Base-by-base conservation (phyloP, 2,888 invertebrate species). In the Ellobium chinense region DNA sequence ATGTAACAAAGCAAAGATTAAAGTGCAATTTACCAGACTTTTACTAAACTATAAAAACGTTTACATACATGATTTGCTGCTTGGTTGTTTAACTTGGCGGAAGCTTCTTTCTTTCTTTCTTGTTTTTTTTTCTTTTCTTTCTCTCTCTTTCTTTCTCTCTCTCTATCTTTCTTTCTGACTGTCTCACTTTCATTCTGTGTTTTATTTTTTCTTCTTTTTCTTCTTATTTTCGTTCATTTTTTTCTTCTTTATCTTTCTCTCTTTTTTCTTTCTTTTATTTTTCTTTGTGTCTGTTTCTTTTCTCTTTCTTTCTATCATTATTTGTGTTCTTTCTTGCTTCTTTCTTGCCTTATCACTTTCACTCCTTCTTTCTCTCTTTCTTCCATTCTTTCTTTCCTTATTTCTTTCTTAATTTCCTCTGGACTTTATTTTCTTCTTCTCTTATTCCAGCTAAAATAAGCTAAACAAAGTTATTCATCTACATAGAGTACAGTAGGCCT, bases 151-250 rank as follows among this genome's bases (percentile, higher is more conserved):
- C 4, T 27, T 7, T 7, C 29, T 27, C 14, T 62, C 36, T 66
- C 2, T 66, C 66, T 66, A 21, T 66, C 66, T 65, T 7, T 65
- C 68, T 68, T 14, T 68, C 68, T 68, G 39, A 37, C 27, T 39
- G 12, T 27, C 21, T 27, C 62, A 56, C 56, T 56, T n/a, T n/a
- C n/a, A n/a, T n/a, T n/a, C n/a, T n/a, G n/a, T n/a, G n/a, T n/a
- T n/a, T n/a, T n/a, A n/a, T n/a, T n/a, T n/a, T n/a, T n/a, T n/a
- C n/a, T n/a, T n/a, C n/a, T n/a, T n/a, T n/a, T n/a, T n/a, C n/a
- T n/a, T n/a, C n/a, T n/a, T n/a, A n/a, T n/a, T n/a, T n/a, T n/a
- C n/a, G n/a, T n/a, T n/a, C n/a, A n/a, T n/a, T n/a, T n/a, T n/a
- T n/a, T 9, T 21, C 2, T 7, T 46, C 39, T 37, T 7, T 68